Conservation (phyloP, 2,888 invertebrate genomes). For the Ischnura elegans region DNA sequence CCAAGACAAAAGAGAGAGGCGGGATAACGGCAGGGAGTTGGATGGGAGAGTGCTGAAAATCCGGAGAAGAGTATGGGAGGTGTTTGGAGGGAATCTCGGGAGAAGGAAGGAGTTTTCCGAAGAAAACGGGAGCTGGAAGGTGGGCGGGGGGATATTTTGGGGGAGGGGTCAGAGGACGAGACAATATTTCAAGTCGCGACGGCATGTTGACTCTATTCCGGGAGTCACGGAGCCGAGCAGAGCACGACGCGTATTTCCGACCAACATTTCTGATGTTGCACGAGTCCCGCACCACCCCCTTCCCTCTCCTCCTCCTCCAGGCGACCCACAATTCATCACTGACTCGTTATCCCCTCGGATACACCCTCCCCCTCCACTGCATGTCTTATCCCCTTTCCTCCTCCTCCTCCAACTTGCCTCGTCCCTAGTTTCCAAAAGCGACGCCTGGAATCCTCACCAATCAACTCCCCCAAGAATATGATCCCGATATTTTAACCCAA, state of each 20-base stretch:
- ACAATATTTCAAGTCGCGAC: constrained; percentile 18
- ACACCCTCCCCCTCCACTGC: not conserved
- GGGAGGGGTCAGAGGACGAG: not conserved
- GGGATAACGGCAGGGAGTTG: not conserved
- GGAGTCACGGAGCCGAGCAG: not conserved
- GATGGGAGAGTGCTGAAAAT: not conserved
- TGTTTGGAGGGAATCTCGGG: not conserved
- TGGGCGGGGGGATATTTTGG: not conserved
- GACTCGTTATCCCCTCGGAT: constrained; percentile 31
- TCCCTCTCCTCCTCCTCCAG: not conserved
- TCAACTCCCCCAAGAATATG: not conserved
- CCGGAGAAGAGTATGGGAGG: not conserved
- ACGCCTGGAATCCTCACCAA: not conserved
- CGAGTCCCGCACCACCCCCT: no score
- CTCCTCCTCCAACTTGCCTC: not conserved
- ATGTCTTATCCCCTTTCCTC: not conserved
- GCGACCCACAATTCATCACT: constrained; percentile 7
- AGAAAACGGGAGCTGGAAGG: not conserved
- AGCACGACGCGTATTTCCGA: constrained; percentile 16
- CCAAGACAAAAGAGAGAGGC: not conserved
- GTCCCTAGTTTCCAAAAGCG: not conserved
- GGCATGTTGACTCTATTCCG: constrained; percentile 41
- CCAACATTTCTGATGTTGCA: constrained; percentile 1
- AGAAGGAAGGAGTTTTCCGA: not conserved
- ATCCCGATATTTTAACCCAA: no score